Conservation (phyloP, 2,888 invertebrate species). For the Omphaloscelis lunosa region DNA sequence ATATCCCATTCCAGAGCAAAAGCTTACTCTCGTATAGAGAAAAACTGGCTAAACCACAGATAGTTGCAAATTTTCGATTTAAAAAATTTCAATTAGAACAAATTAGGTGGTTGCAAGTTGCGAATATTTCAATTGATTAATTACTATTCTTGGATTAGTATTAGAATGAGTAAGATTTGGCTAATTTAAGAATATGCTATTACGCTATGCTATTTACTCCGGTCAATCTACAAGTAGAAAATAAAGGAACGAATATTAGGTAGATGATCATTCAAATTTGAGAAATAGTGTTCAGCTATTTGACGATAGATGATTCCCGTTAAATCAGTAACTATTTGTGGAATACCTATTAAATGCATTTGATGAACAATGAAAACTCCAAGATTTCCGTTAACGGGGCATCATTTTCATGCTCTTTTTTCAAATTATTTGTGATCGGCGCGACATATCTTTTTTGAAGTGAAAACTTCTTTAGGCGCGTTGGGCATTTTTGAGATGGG, state of each 20-base stretch:
- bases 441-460: too few species aligned
- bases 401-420: too few species aligned
- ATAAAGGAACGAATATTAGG: background rate
- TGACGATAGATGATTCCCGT: background rate
- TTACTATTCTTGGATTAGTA: background rate
- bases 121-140: background rate
- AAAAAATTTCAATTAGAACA: background rate
- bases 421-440: too few species aligned
- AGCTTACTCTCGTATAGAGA: background rate
- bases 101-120: background rate
- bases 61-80: background rate
- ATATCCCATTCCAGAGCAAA: background rate
- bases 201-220: background rate
- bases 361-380: background rate
- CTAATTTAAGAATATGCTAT: background rate
- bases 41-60: background rate
- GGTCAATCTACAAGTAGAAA: background rate
- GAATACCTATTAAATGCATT: too few species aligned
- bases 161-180: background rate
- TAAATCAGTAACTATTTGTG: background rate
- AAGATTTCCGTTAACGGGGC: too few species aligned
- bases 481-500: too few species aligned
- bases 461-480: too few species aligned
- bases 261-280: background rate
- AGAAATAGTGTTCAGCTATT: background rate